These are phyloP conservation scores for Ammospiza caudacuta DNA, from an alignment of 2,113 vertebrate species.

Conservation along the genomic window DNA sequence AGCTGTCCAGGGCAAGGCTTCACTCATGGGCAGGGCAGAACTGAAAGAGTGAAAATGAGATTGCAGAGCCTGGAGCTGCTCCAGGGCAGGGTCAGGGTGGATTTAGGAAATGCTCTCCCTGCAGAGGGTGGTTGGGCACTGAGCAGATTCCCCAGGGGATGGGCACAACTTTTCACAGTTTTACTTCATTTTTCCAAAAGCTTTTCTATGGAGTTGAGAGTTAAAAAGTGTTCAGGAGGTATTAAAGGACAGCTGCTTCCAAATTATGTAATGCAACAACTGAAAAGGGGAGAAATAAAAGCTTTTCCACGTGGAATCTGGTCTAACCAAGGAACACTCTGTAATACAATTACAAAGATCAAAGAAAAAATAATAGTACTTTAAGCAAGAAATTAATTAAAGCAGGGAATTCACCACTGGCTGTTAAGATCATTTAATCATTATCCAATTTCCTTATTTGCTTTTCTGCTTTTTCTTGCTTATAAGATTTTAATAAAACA, in stretches of 20 bases:
- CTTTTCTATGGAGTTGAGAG: neutral
- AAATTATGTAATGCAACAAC: neutral
- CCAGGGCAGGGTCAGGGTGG: neutral
- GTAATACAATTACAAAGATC: constrained; percentile 48
- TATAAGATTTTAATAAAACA: neutral
- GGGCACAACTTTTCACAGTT: neutral
- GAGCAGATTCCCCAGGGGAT: neutral
- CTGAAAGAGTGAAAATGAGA: neutral
- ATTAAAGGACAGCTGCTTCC: neutral
- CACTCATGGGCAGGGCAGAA: neutral
- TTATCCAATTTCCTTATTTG: constrained; percentile 37
- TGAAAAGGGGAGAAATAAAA: neutral
- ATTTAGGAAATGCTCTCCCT: neutral
- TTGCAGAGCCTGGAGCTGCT: neutral
- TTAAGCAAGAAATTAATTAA: constrained; percentile 63
- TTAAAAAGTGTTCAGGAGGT: neutral
- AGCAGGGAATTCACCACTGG: neutral
- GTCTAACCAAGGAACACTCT: neutral
- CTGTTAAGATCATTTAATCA: constrained; percentile 38
- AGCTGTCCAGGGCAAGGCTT: neutral
- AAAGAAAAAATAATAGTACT: constrained; percentile 53
- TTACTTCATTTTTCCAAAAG: neutral
- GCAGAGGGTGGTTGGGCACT: neutral
- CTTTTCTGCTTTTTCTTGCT: constrained; percentile 30
- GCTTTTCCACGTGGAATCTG: neutral